Conservation (phyloP, 2,797 vertebrate genomes). For the Gouania willdenowi region DNA sequence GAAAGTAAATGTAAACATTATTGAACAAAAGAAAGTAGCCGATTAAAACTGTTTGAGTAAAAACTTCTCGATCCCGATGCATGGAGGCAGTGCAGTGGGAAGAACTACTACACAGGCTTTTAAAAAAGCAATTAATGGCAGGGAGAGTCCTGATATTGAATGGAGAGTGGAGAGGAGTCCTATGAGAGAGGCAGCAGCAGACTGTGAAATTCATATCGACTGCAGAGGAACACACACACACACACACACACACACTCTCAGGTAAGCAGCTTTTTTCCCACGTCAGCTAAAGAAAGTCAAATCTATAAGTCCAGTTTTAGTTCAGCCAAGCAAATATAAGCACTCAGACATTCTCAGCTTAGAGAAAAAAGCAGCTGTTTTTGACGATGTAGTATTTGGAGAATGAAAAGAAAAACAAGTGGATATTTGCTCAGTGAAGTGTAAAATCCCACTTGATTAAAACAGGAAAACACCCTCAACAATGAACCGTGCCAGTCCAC, state of each 20-base stretch:
- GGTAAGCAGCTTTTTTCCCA: constrained; percentile 65
- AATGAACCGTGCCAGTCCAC: constrained; percentile 64
- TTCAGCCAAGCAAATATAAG: constrained; percentile 41
- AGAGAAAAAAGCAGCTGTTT: constrained; percentile 7
- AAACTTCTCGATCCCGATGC: constrained; percentile 46
- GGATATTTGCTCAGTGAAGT: constrained; percentile 57
- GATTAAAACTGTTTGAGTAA: constrained; percentile 37
- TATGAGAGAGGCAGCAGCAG: constrained; percentile 65
- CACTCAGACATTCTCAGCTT: constrained; percentile 11
- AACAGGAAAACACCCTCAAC: constrained; percentile 63
- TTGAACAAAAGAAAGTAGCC: no score
- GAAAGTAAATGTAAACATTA: no score
- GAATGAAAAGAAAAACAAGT: constrained; percentile 33
- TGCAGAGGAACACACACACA: constrained; percentile 65
- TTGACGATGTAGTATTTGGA: constrained; percentile 36
- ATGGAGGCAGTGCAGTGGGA: constrained; percentile 57
- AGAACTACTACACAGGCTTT: constrained; percentile 64
- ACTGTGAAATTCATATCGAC: constrained; percentile 77
- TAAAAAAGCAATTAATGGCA: constrained; percentile 77
- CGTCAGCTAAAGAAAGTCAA: constrained; percentile 36
- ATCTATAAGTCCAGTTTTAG: constrained; percentile 14
- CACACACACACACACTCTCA: constrained; percentile 71
- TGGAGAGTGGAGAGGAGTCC: constrained; percentile 56
- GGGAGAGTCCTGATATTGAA: constrained; percentile 72
- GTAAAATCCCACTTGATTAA: constrained; percentile 80